Base-by-base conservation (phyloP, 2,888 invertebrate genomes). In the Parascotia fuliginaria region DNA sequence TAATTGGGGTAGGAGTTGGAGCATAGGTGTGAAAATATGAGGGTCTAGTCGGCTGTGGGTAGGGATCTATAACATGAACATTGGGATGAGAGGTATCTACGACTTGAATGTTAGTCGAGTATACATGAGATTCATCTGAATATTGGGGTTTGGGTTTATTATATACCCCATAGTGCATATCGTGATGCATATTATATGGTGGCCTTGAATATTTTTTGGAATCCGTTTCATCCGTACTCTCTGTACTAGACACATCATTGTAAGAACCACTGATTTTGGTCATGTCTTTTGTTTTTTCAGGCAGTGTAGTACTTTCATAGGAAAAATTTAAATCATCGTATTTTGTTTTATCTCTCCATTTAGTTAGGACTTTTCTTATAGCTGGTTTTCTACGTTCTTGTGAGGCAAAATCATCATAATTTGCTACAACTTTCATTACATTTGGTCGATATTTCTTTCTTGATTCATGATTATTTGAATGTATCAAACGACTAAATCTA, bases 271-370 rank as follows among this genome's bases (percentile, higher is more conserved):
- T 61, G 3, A 63, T 34, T 28, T 67, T 74, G 9, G 64, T 60
- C 1, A 53, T 54, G 6, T 70, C 51, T 42, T 65, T 60, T 60
- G 73, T 64, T 13, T 55, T 60, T 60, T 78, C 79, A 24, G 64
- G 60, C 0, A 78, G 75, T 7, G 70, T 60, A 27, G 72, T 72
- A 16, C 73, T 72, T 61, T 93, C 92, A 33, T 82, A 82, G 44
- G 86, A 81, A 56, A 90, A 86, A 53, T 92, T 81, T 55, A 92
- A 75, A 55, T 91, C 89, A 34, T 89, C 85, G 36, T 84, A 78
- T 61, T 89, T 90, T 0, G 90, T 86, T 60, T 84, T 83, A 57
- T 93, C 93, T 0, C 86, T 88, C 93, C 93, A 93, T 79, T 93
- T 93, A 0, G 93, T 93, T 0, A 93, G 60, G 2, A 93, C 83